Evolutionary conservation across 1,140 invertebrate species (phyloP).

Genomic region (Cheumatopsyche charites): DNA sequence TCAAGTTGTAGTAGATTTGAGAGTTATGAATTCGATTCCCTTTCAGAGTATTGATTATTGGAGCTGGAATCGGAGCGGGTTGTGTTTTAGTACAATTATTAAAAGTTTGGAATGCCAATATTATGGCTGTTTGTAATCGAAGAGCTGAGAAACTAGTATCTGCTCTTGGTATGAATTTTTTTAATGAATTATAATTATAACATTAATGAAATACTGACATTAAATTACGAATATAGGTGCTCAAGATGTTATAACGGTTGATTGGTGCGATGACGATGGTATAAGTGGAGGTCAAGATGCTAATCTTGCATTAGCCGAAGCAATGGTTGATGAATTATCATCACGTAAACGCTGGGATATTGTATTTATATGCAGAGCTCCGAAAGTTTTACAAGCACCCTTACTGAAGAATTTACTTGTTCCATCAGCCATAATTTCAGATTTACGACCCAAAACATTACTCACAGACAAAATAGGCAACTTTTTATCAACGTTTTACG

Average conservation of each 20-base stretch:
- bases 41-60: constrained; percentile 51
- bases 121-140: constrained; percentile 51
- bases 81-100: constrained; percentile 55
- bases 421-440: constrained; percentile 16
- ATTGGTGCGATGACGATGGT: constrained; percentile 45
- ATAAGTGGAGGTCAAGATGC: constrained; percentile 12
- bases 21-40: neutral
- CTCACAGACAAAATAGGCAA: constrained; percentile 33
- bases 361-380: constrained; percentile 37
- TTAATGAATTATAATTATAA: neutral
- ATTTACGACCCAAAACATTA: constrained; percentile 36
- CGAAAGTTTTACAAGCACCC: constrained; percentile 1
- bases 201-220: too few species aligned
- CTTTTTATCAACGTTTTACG: constrained; percentile 38
- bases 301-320: constrained; percentile 33
- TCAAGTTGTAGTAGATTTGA: neutral
- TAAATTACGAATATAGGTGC: constrained; percentile 32
- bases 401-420: neutral
- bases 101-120: constrained; percentile 52
- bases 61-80: constrained; percentile 54
- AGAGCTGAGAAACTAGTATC: constrained; percentile 48
- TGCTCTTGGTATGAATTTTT: constrained; percentile 50
- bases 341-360: constrained; percentile 37
- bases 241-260: constrained; percentile 41
- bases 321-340: constrained; percentile 31